Evolutionary conservation across 2,797 vertebrate species (phyloP), one percentile per base, ranked within the genome.

Genomic region (Rhinichthys osculus): DNA sequence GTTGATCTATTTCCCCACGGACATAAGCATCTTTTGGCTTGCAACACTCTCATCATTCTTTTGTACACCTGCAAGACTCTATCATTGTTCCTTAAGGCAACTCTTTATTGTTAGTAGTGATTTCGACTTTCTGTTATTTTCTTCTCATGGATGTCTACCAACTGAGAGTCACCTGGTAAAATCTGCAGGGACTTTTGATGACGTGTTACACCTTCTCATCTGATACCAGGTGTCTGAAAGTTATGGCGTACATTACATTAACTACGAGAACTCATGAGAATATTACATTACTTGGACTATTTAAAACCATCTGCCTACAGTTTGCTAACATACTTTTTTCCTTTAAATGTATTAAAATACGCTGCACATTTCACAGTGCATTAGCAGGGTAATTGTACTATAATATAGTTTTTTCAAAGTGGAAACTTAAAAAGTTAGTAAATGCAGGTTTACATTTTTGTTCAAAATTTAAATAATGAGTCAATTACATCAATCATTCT

Each of bases 11-110:
- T 69, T 81, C 47, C 66, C 33, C 30, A 54, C 0, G 5, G 30
- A 81, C 79, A 81, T 47, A 70, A 70, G 21, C 21, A 81, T 69
- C 79, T 79, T 79, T 64, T 64, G 57, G 38, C 44, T 78, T 64
- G 77, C 16, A 30, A 19, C 38, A 44, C 77, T 64, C 19, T 38
- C 13, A 78, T 78, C 38, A 27, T 54, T 70, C 47, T 17, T 81
- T 81, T 81, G 66, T 35, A 70, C 33, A 69, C 66, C 66, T 70
- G 16, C 38, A 44, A 30, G 40, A 21, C 57, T 44, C 54, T 11
- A 30, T 44, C 59, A 30, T 30, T 79, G 38, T 30, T 64, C 40
- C 40, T 30, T 21, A 44, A 64, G 57, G 21, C 66, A 70, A 50
- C 47, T 70, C 33, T 81, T 54, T 9, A 27, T 50, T 33, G 40